A percentile compares a stretch with the other conserved stretches of the same genome.
Conservation (phyloP, 1,140 invertebrate species). For the Drosophila lini region DNA sequence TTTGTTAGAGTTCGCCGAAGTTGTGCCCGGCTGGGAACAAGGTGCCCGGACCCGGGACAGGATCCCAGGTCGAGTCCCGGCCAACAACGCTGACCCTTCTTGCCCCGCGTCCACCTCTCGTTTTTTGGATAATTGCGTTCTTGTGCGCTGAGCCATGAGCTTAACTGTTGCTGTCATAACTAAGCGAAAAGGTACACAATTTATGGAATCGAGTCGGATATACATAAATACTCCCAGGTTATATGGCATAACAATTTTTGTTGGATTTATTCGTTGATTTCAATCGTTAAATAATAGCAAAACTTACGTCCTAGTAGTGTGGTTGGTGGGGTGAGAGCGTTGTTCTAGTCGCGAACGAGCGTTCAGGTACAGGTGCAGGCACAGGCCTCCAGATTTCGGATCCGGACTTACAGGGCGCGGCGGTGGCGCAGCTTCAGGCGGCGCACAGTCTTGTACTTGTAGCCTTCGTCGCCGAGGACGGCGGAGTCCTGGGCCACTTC, state of each 20-base stretch:
- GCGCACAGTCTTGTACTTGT: constrained; percentile 75
- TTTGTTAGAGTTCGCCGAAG: constrained; percentile 79
- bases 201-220: constrained; percentile 69
- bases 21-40: constrained; percentile 43
- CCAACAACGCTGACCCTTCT: constrained; percentile 35
- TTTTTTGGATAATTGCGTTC: constrained; percentile 82
- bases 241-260: constrained; percentile 75
- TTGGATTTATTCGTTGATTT: constrained; percentile 78
- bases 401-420: constrained; percentile 64
- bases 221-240: constrained; percentile 6
- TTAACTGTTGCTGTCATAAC: constrained; percentile 83
- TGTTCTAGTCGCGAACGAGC: constrained; percentile 59
- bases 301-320: constrained; percentile 67
- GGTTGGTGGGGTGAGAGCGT: constrained; percentile 36
- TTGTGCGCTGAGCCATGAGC: constrained; percentile 82
- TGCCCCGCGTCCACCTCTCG: constrained; percentile 39
- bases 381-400: background rate
- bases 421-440: constrained; percentile 73
- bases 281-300: constrained; percentile 79
- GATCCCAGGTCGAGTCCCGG: constrained; percentile 22
- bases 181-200: constrained; percentile 81
- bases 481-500: constrained; percentile 60
- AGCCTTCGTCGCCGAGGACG: constrained; percentile 61
- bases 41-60: constrained; percentile 39
- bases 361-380: constrained; percentile 35